These are phyloP conservation scores for Muscina levida DNA, from an alignment of 2,888 invertebrate genomes.

Conservation along the genomic window DNA sequence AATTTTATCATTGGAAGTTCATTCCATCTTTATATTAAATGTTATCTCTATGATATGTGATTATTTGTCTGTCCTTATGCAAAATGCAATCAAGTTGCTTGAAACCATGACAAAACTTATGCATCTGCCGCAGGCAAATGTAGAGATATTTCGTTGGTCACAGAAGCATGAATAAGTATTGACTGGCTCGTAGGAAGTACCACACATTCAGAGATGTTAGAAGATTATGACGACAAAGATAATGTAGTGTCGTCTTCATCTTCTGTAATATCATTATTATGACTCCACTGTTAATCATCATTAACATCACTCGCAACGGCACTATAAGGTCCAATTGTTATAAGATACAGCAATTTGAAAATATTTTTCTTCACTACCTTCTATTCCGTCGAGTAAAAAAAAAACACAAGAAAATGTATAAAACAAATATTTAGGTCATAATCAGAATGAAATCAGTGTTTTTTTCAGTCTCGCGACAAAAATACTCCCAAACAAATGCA, in stretches of 20 bases:
- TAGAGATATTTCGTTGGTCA: too few relatives aligned
- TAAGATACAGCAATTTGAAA: slow-evolving; percentile 57
- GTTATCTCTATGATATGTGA: too few relatives aligned
- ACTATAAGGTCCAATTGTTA: slow-evolving; percentile 48
- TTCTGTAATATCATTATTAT: neutral
- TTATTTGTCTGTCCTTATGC: too few relatives aligned
- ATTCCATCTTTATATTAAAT: too few relatives aligned
- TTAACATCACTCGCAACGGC: neutral
- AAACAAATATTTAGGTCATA: slow-evolving; percentile 42
- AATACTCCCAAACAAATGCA: too few relatives aligned
- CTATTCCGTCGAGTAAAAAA: slow-evolving; percentile 8
- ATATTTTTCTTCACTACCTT: slow-evolving; percentile 57
- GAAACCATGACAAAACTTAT: too few relatives aligned
- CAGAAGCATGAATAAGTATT: too few relatives aligned
- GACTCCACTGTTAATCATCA: slow-evolving; percentile 1
- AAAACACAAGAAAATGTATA: slow-evolving; percentile 9
- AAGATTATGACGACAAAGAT: too few relatives aligned
- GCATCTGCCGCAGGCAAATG: too few relatives aligned
- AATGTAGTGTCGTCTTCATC: neutral
- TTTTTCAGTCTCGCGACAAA: neutral
- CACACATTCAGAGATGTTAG: too few relatives aligned
- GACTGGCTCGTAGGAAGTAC: too few relatives aligned
- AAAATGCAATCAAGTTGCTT: slow-evolving; percentile 22
- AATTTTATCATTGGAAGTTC: too few relatives aligned
- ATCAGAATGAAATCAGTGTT: slow-evolving; percentile 25